phyloP scores from a whole-genome alignment of 1,140 invertebrate species.

The Drosophila punjabiensis region DNA sequence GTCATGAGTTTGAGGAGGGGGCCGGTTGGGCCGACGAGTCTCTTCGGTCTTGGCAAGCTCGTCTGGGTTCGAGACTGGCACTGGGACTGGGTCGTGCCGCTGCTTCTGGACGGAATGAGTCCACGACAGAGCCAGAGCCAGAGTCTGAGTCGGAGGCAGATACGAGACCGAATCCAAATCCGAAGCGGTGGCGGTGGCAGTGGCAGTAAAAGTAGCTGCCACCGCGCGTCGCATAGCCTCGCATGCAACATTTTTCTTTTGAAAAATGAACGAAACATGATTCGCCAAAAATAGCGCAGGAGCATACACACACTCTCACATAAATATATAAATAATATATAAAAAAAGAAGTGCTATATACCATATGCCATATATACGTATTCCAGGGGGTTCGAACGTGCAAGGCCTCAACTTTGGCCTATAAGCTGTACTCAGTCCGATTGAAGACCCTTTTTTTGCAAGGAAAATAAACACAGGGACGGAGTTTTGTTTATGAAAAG shows the following conservation, averaged over 20 bases:
- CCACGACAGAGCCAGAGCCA: constrained; percentile 21
- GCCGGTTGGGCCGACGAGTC: background rate
- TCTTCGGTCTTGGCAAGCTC: constrained; percentile 7
- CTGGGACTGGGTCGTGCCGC: constrained; percentile 46
- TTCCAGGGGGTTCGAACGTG: background rate
- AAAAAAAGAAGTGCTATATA: constrained; percentile 47
- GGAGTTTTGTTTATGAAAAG: background rate
- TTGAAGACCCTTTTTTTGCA: constrained; percentile 16
- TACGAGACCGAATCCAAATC: constrained; percentile 22
- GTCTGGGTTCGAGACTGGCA: constrained; percentile 32
- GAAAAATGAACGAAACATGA: constrained; percentile 85
- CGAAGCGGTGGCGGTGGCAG: constrained; percentile 54
- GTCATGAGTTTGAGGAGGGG: constrained; percentile 20
- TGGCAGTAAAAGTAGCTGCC: constrained; percentile 74
- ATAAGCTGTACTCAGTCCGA: constrained; percentile 58
- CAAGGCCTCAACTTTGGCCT: constrained; percentile 76
- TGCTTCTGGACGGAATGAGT: constrained; percentile 36
- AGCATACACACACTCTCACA: constrained; percentile 24
- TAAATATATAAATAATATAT: constrained; percentile 31
- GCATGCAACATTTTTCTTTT: constrained; percentile 84
- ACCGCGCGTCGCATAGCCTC: constrained; percentile 61
- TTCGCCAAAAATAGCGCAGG: constrained; percentile 70
- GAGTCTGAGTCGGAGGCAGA: constrained; percentile 20
- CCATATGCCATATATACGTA: constrained; percentile 12
- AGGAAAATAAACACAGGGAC: constrained; percentile 8